Base-by-base conservation (phyloP, 23 tunicate genomes). In the Halocynthia aurantium region DNA sequence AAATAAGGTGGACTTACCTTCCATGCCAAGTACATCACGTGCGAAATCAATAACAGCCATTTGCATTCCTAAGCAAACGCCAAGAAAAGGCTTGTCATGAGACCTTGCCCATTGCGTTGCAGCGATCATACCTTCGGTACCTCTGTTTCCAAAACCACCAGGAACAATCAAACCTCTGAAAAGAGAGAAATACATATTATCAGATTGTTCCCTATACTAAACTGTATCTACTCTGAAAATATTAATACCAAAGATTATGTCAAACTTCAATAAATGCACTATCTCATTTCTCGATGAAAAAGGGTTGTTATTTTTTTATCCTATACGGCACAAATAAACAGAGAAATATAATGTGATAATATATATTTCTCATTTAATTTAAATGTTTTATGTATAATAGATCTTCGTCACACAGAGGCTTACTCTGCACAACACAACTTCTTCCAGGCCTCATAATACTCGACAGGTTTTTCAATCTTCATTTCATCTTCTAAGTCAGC, bases 11-110 rank as follows among this genome's bases (percentile, higher is more conserved):
- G 18, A 8, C 21, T 57, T 72, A 86, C 98, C 94, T 80, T 83
- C 72, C 86, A 93, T 53, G 57, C 72, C 72, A 8, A 93, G 71
- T 11, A 85, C 94, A 57, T 83, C 84, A n/a, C 98, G 54, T 6
- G 98, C 98, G 65, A 87, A 93, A 55, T 93, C 98, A 53, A 93
- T 84, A 8, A 87, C 82, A 12, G 94, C 98, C 67, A 93, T 87
- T 57, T 93, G 98, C 72, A 93, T 53, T 6, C 98, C 98, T 19
- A 93, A 77, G 73, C 98, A 93, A 50, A 93, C 85, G 5, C 98
- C 98, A 13, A 93, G 78, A 69, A 84, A 93, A 5, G 98, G 98
- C 49, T 76, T 84, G 21, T 77, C 51, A 55, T 93, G 78, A 10
- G 53, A n/a, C 22, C 98, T 71, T 44, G 98, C 94, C 98, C 98